Evolutionary conservation across 1,140 invertebrate genomes (phyloP), one percentile per base, ranked within the genome.

Genomic region (Tachypleus tridentatus): DNA sequence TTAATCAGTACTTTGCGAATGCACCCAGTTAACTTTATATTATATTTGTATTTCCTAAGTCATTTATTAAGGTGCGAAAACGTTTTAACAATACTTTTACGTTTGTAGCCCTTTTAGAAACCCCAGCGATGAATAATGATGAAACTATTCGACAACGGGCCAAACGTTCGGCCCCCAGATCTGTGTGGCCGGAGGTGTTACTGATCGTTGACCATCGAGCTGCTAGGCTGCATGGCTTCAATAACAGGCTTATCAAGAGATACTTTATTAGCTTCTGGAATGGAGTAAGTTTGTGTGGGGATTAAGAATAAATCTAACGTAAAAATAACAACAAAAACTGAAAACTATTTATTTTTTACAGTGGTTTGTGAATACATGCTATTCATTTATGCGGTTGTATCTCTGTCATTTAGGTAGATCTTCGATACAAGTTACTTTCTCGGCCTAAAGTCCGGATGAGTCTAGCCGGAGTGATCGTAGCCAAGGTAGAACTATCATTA

Each of bases 211-310:
- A 96, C 77, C 95, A 95, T 75, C 91, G 94, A 75, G 91, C 91
- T 58, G 77, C 61, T 73, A 87, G 88, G 76, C 82, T 93, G 71
- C 90, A 93, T 74, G 89, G 88, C 51, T 88, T 88, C 64, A 89
- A 92, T 77, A 92, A 91, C 77, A 82, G 86, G 49, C 87, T 94
- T 79, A 92, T 95, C 70, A 95, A 95, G 76, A 81, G 91, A 58
- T 96, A 96, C 77, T 95, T 95, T 74, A 89, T 95, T 51, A 93
- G 90, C 5, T 96, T 96, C 76, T 95, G 92, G 93, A 96, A 96
- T 76, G 92, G 92, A 53, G 74, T 70, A 52, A 69, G 68, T 68
- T 48, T 29, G 29, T 29, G 29, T 29, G 29, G 29, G 29, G 29
- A 29, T 29, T 29, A 29, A 29, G 29, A 29, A 29, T 29, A 29